These are phyloP conservation scores for Sebastes oblongus DNA, from an alignment of 2,797 vertebrate species.

Conservation along the genomic window DNA sequence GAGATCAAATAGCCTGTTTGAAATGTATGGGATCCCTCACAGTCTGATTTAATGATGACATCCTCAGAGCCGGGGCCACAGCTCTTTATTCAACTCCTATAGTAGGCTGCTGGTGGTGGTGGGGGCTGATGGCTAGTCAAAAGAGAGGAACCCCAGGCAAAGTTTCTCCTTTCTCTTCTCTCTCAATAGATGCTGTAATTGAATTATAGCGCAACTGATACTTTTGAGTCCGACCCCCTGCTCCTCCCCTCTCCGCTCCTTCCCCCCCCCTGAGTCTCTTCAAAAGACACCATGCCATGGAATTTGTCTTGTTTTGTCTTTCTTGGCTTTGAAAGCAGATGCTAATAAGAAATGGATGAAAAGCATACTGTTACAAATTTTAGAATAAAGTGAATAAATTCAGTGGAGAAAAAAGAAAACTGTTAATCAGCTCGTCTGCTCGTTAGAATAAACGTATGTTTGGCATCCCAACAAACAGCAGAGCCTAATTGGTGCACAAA, in stretches of 20 bases:
- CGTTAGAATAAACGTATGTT: conserved; percentile 34
- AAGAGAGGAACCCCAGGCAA: conserved; percentile 60
- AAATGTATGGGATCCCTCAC: conserved; percentile 56
- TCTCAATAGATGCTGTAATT: conserved; percentile 60
- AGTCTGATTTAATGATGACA: conserved; percentile 77
- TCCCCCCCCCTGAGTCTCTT: not conserved
- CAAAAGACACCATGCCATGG: conserved; percentile 40
- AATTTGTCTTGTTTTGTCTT: conserved; percentile 58
- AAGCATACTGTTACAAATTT: conserved; percentile 15
- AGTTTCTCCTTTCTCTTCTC: conserved; percentile 53
- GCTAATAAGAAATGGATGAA: conserved; percentile 47
- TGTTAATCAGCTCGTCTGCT: conserved; percentile 37
- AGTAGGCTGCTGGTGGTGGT: conserved; percentile 30
- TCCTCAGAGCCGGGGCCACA: conserved; percentile 48
- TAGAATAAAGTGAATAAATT: conserved; percentile 24
- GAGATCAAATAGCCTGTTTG: conserved; percentile 74
- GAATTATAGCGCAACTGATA: conserved; percentile 70
- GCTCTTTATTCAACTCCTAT: conserved; percentile 35
- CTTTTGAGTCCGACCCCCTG: conserved; percentile 27
- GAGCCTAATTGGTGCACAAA: conserved; percentile 27
- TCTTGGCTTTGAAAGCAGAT: conserved; percentile 46
- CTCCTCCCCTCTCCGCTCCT: not conserved
- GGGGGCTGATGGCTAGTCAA: conserved; percentile 36
- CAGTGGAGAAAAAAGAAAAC: not conserved
- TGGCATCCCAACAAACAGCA: conserved; percentile 59